Evolutionary conservation across 2,113 vertebrate species (phyloP).

Genomic region (Trinectes maculatus): DNA sequence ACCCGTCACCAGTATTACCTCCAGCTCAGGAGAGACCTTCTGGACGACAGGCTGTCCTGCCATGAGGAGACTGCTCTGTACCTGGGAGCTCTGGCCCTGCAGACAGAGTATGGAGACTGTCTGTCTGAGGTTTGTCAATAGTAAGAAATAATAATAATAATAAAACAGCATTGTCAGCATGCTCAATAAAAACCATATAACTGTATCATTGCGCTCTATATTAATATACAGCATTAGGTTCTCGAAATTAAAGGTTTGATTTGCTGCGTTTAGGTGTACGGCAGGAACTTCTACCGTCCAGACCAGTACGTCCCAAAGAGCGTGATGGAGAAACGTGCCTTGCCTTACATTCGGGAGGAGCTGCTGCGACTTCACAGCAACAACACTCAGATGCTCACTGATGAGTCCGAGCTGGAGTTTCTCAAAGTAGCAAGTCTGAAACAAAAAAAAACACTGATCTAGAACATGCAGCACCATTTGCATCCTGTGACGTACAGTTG

Average conservation of each 20-base stretch:
- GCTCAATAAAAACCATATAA: neutral
- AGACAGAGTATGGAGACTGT: conserved; percentile 87
- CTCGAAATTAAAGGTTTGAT: neutral
- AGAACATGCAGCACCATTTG: neutral
- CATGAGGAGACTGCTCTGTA: conserved; percentile 84
- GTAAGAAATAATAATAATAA: neutral
- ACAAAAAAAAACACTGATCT: neutral
- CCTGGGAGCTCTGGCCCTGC: conserved; percentile 87
- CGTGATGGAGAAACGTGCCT: conserved; percentile 86
- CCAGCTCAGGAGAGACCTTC: conserved; percentile 90
- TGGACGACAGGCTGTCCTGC: conserved; percentile 87
- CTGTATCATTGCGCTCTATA: neutral
- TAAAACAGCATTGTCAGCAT: neutral
- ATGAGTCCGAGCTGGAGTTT: conserved; percentile 89
- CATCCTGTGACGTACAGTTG: neutral
- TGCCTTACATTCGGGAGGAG: conserved; percentile 79
- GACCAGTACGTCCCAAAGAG: conserved; percentile 89
- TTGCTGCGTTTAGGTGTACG: conserved; percentile 75
- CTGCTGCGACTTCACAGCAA: conserved; percentile 83
- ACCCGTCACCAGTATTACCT: conserved; percentile 91
- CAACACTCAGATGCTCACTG: conserved; percentile 78
- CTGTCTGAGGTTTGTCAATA: conserved; percentile 84
- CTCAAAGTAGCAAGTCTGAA: conserved; percentile 80
- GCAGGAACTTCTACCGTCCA: conserved; percentile 84
- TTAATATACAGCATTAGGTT: neutral